These are phyloP conservation scores for Gnatocerus cornutus DNA, from an alignment of 2,888 invertebrate genomes.

Conservation along the genomic window DNA sequence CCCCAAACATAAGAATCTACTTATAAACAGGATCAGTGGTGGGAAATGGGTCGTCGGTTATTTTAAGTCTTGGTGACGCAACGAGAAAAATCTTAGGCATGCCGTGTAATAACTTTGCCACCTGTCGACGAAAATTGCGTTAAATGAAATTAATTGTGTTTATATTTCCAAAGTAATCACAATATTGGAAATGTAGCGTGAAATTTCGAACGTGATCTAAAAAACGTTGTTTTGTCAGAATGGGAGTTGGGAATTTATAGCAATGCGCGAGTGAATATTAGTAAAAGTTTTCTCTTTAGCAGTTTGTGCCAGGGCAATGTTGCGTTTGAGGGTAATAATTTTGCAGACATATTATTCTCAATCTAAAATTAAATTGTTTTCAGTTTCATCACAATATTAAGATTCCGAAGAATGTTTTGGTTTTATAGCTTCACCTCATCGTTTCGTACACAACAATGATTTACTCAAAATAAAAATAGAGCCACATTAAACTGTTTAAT, in stretches of 20 bases:
- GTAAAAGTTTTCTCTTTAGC: conserved; percentile 5
- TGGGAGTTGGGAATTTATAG: conserved; percentile 26
- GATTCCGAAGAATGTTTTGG: too few relatives aligned
- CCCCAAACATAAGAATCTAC: conserved; percentile 8
- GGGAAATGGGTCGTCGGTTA: conserved; percentile 29
- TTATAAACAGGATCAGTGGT: conserved; percentile 32
- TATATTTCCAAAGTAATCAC: too few relatives aligned
- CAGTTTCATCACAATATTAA: too few relatives aligned
- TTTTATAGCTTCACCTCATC: too few relatives aligned
- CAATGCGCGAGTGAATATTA: conserved; percentile 16
- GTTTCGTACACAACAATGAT: too few relatives aligned
- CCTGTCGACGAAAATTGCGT: conserved; percentile 15
- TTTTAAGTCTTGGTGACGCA: conserved; percentile 11
- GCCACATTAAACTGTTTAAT: too few relatives aligned
- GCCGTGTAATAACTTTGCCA: conserved; percentile 7
- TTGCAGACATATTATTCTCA: not conserved
- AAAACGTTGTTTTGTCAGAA: conserved; percentile 16
- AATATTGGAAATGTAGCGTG: too few relatives aligned
- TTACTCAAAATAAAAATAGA: too few relatives aligned
- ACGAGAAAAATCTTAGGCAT: conserved; percentile 10
- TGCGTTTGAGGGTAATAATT: not conserved
- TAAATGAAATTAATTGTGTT: not conserved
- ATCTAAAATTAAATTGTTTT: conserved; percentile 6
- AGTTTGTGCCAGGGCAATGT: not conserved
- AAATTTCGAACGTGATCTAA: not conserved